Base-by-base conservation (phyloP, 2,797 vertebrate genomes). In the Scolopax bukidnonensis region DNA sequence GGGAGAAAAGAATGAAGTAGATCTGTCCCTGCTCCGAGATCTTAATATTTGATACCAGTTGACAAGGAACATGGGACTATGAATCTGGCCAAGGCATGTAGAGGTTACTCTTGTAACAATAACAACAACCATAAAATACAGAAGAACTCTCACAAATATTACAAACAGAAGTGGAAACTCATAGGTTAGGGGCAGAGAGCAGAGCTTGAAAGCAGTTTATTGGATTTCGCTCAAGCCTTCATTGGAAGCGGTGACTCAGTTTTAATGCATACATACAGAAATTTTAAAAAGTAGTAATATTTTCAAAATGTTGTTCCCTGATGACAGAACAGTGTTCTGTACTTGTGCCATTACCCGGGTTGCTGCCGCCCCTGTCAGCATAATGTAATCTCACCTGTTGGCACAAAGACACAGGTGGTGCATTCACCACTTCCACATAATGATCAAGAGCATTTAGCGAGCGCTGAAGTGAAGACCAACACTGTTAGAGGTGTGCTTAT, bases 271-370 rank as follows among this genome's bases (percentile, higher is more conserved):
- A 51, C 27, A 17, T 71, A 57, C 54, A 75, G 71, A 75, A 63
- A 53, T 89, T n/a, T 24, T 7, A 11, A 85, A 80, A 74, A 78
- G 32, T 12, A 47, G 36, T 60, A 87, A 47, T 92, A 48, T 89
- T 93, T 92, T 94, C 36, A 60, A 83, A 89, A 54, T 82, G 40
- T 50, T 93, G 80, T 89, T 90, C 80, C 85, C 33, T 53, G 43
- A 48, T 75, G 68, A 10, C 16, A 36, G 70, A 91, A 61, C 64
- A 82, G 1, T 57, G 23, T 89, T 79, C 86, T 83, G 45, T 67
- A 5, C 53, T 84, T 76, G 43, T 84, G 36, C 67, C 41, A 4
- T 94, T 77, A n/a, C n/a, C 65, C 1, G 6, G 56, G 20, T 23
- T 84, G 59, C 67, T 76, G 51, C 56, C 70, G 48, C 40, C 74